Evolutionary conservation across 2,888 invertebrate genomes (phyloP), one percentile per base, ranked within the genome.

Genomic region (Torymus tubicola): DNA sequence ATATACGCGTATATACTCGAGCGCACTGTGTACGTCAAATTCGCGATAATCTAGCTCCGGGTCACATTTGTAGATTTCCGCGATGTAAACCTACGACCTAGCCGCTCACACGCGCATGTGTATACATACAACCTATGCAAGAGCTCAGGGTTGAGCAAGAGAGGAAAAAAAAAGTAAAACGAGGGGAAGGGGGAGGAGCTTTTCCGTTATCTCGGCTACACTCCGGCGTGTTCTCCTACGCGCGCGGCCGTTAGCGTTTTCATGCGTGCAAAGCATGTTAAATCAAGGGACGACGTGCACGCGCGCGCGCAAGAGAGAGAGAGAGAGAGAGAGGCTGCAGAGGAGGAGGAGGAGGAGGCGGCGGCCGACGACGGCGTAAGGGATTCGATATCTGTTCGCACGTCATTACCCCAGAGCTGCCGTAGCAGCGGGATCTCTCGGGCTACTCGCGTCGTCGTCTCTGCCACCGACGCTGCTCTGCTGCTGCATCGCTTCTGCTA

Each of bases 341-440:
- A 70, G 61, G 69, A 60, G 69, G 53, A 24, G 16, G 72, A 60
- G 65, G 53, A 24, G 16, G 72, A 73, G 68, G 76, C 67, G 64
- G 61, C 67, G 61, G 69, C 58, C 52, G 76, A 58, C 70, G 80
- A 58, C 60, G 69, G 81, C 84, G 84, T 85, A 86, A 88, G 88
- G 89, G 89, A 89, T 89, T 88, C 88, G 90, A 88, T 90, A 91
- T 91, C 90, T 88, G 89, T 90, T 91, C 89, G 90, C 90, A 88
- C 90, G 89, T 90, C 90, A 91, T 91, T 91, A 91, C 90, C 90
- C 88, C 88, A 86, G 73, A 77, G 77, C 69, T 69, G 73, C 79
- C 63, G 74, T 64, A 64, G 52, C 64, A 69, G 58, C 74, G 61
- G 13, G 58, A 67, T 65, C 70, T 63, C 63, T 21, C 13, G 57